Base-by-base conservation (phyloP, 2,113 vertebrate species). In the Sialia sialis region DNA sequence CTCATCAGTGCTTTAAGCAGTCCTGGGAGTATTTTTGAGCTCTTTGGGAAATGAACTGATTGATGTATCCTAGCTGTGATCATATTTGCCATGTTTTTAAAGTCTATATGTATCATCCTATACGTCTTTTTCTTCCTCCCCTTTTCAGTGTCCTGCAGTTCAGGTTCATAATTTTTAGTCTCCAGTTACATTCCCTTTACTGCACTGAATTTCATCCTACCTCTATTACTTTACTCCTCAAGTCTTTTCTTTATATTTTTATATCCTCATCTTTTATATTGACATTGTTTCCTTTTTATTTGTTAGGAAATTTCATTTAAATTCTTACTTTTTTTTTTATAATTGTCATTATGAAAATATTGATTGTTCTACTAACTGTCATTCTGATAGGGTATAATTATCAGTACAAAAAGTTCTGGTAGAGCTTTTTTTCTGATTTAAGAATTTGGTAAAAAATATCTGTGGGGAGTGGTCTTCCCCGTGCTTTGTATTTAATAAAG, bases 91-190 rank as follows among this genome's bases (percentile, higher is more conserved):
- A 2, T 21, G 77, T 77, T 93, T 13, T 12, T 1, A 2, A 70
- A 49, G 10, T 27, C 64, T 39, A 3, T 56, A 27, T 0, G 0
- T 62, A 23, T 46, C 9, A 13, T 5, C 9, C 4, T 66, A 2
- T 18, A 1, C 41, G 22, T 49, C 11, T 41, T 36, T 81, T 51
- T 76, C 21, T 66, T 56, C 16, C 10, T 55, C 2, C 12, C 13
- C 8, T 54, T 60, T 87, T 49, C 10, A 26, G 12, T 44, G 72
- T 55, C 17, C 55, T 77, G 18, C 43, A 59, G 12, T 34, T 68
- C 32, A 76, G 32, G 11, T 6, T 58, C 34, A 21, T 27, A 56
- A 54, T 62, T 85, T 79, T 23, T 21, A 54, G 26, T 66, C 11
- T 66, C 7, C 60, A 76, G 36, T 34, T 76, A 41, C 2, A 1